These are phyloP conservation scores for Zapus hudsonius DNA, from an alignment of 2,113 vertebrate genomes.

Conservation along the genomic window DNA sequence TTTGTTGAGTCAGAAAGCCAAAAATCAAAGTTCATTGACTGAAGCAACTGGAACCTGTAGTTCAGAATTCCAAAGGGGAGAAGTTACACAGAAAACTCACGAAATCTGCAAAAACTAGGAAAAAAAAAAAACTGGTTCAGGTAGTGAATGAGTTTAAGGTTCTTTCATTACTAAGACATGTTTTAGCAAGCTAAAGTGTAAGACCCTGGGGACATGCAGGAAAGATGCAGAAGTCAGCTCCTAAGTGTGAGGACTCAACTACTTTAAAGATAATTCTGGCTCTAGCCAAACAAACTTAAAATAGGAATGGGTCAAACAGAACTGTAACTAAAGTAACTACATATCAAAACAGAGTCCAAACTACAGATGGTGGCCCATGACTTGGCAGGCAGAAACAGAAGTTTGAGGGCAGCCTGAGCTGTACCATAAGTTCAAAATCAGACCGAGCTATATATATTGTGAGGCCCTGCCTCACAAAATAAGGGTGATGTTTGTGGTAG, in stretches of 20 bases:
- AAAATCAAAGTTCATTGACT: background rate
- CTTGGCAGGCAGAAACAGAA: no score
- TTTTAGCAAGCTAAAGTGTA: background rate
- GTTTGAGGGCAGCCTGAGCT: no score
- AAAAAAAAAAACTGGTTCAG: no score
- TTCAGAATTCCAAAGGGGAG: background rate
- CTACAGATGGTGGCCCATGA: background rate
- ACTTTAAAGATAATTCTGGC: background rate
- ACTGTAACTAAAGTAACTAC: background rate
- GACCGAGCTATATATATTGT: background rate
- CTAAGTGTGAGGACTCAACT: background rate
- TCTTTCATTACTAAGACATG: background rate
- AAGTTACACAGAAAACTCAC: background rate
- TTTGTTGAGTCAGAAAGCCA: background rate
- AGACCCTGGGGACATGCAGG: background rate
- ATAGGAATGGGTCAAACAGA: background rate
- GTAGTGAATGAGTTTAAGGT: conserved; percentile 3
- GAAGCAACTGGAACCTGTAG: background rate
- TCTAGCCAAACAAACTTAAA: background rate
- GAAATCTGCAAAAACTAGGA: background rate
- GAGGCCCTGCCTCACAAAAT: no score
- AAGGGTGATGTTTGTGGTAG: no score
- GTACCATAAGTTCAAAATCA: background rate
- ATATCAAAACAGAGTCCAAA: background rate
- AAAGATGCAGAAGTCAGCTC: background rate